Base-by-base conservation (phyloP, 2,797 vertebrate genomes). In the Dallia pectoralis region DNA sequence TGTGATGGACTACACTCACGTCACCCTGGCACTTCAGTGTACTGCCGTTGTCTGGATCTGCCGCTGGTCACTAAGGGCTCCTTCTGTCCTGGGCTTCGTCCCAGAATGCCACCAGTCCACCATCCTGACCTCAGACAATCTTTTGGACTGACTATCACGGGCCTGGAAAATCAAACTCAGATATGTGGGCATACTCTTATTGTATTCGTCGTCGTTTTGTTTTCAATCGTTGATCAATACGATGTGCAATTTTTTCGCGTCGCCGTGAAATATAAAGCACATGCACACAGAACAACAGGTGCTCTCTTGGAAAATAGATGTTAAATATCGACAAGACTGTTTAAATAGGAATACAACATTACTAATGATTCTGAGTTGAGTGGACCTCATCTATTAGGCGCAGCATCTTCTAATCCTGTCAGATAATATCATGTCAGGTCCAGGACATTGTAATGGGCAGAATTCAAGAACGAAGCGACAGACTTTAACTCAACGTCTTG, bases 51-150 rank as follows among this genome's bases (percentile, higher is more conserved):
- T 49, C 47, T 47, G 11, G 8, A 48, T 4, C n/a, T 18, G 27
- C 16, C 71, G 30, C 30, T 33, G 30, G 63, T 66, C 61, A 64
- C 53, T 33, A 69, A 32, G 19, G n/a, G 30, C 33, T 66, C 53
- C n/a, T 56, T 48, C 16, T 51, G 67, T 78, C 59, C 61, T 78
- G 76, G 36, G 65, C 49, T 67, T 69, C 78, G 77, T 76, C 71
- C 67, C 69, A 68, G 69, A 74, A 77, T 18, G 53, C n/a, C 53
- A n/a, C 25, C 53, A 12, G n/a, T 63, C 67, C 78, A 65, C 72
- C 71, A 29, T n/a, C 36, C 73, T 36, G 64, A 66, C 77, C 40
- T 36, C 68, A 70, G 63, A 67, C 74, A 68, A 61, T 66, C 74
- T 11, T 49, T 66, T 59, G 67, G 51, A 69, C 36, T 59, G 51